phyloP scores from a whole-genome alignment of 2,113 vertebrate species.

The Columbina picui region DNA sequence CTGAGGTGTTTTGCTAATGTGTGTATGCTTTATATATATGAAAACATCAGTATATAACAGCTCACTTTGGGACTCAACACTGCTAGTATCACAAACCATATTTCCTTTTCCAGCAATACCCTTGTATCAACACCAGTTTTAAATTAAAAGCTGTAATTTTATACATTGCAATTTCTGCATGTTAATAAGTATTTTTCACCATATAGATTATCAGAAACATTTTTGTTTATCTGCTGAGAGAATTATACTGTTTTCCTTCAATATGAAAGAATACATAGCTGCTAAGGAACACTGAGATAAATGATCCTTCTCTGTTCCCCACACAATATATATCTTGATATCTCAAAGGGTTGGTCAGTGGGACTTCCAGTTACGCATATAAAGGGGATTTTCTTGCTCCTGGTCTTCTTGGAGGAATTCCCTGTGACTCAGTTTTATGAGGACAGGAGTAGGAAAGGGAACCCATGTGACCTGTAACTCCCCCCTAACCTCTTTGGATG shows the following conservation, averaged over 20 bases:
- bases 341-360: background rate
- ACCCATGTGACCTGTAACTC: background rate
- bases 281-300: background rate
- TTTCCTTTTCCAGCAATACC: background rate
- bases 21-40: background rate
- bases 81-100: background rate
- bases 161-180: background rate
- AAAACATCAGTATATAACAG: background rate
- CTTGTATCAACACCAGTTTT: background rate
- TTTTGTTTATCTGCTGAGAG: background rate
- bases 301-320: background rate
- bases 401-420: background rate
- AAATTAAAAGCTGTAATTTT: conserved; percentile 19
- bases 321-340: background rate
- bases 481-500: background rate
- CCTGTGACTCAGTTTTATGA: background rate
- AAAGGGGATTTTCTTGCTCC: background rate
- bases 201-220: background rate
- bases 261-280: background rate
- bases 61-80: background rate
- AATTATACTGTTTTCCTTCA: background rate
- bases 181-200: background rate
- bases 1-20: background rate
- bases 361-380: fast-evolving
- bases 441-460: background rate